Evolutionary conservation across 1,140 invertebrate genomes (phyloP).

Genomic region (Battus philenor): DNA sequence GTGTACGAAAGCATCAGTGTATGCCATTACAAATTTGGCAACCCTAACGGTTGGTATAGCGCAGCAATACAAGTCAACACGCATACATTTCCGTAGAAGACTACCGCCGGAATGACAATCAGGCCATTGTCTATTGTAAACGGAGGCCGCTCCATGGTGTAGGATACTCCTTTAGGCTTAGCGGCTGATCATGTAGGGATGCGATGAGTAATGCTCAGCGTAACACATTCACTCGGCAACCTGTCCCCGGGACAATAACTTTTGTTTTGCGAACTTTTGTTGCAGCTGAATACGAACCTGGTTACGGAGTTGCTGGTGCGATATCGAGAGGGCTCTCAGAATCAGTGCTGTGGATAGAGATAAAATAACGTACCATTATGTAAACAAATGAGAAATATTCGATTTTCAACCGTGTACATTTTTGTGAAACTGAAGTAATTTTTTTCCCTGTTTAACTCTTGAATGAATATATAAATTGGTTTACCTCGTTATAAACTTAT

Average conservation of each 20-base stretch:
- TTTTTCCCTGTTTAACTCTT: no score
- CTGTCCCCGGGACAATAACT: conserved; percentile 2
- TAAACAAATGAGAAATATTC: no score
- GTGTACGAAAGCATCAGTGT: no score
- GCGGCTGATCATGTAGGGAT: conserved; percentile 3
- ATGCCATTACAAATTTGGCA: no score
- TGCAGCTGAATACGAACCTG: neutral
- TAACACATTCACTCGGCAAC: neutral
- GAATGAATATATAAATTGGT: no score
- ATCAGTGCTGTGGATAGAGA: no score
- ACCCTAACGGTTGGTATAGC: conserved; percentile 7
- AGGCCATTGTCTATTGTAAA: conserved; percentile 43
- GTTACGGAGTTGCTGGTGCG: no score
- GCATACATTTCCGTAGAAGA: conserved; percentile 36
- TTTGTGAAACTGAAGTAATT: no score
- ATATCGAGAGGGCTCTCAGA: no score
- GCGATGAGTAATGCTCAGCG: conserved; percentile 1
- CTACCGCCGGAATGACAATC: conserved; percentile 42
- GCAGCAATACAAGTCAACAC: conserved; percentile 18
- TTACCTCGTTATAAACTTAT: no score
- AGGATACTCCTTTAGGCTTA: conserved; percentile 18
- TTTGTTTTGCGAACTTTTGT: conserved; percentile 1
- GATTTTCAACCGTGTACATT: no score
- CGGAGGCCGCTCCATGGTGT: conserved; percentile 9
- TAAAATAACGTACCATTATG: no score